phyloP scores from a whole-genome alignment of 2,888 invertebrate genomes.

The Agrotis segetum region DNA sequence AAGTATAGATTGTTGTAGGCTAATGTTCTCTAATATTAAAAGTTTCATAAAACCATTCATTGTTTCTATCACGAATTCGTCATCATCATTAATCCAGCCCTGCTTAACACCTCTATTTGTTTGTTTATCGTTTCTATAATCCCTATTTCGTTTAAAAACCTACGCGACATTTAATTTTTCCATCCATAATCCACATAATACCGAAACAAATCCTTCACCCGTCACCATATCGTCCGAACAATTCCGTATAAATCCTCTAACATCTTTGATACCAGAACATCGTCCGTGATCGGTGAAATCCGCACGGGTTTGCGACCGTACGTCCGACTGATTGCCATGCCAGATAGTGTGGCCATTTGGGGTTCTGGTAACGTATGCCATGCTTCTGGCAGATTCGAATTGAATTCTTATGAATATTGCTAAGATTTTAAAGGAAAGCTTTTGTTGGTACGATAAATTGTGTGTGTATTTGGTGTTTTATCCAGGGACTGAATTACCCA shows the following conservation, averaged over 20 bases:
- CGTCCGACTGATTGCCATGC: slow-evolving; percentile 36
- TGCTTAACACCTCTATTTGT: no score
- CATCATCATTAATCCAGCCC: no score
- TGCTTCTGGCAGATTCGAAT: slow-evolving; percentile 42
- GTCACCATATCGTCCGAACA: slow-evolving; percentile 10
- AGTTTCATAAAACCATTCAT: no score
- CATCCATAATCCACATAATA: not conserved
- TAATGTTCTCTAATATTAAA: no score
- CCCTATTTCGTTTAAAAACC: no score
- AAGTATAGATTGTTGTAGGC: no score
- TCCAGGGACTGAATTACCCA: no score
- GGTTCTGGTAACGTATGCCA: slow-evolving; percentile 38
- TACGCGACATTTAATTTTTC: no score
- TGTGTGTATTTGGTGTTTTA: not conserved
- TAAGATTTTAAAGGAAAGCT: not conserved
- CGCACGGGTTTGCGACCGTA: slow-evolving; percentile 19
- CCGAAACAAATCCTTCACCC: slow-evolving; percentile 17
- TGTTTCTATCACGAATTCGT: no score
- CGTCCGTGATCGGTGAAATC: slow-evolving; percentile 17
- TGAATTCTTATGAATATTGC: slow-evolving; percentile 41
- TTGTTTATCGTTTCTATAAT: no score
- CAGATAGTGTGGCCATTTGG: slow-evolving; percentile 37
- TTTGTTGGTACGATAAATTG: not conserved
- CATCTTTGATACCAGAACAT: slow-evolving; percentile 36
- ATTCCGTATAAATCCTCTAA: slow-evolving; percentile 41